Conservation (phyloP, 2,888 invertebrate species). For the Achlya flavicornis region DNA sequence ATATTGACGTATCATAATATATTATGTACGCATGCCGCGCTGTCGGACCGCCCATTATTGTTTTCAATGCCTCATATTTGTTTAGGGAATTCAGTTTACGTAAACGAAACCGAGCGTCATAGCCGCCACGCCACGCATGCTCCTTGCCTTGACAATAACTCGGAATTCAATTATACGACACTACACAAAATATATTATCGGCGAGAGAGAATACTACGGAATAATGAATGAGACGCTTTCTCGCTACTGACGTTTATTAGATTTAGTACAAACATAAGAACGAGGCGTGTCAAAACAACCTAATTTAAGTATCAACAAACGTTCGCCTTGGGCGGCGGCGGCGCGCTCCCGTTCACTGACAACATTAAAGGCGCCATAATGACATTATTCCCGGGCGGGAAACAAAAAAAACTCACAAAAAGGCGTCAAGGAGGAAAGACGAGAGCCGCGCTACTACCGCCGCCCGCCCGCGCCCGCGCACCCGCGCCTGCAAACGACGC, state of each 20-base stretch:
- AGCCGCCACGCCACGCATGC: slow-evolving; percentile 15
- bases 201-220: slow-evolving; percentile 46
- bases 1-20: slow-evolving; percentile 67
- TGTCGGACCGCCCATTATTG: slow-evolving; percentile 40
- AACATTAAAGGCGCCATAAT: slow-evolving; percentile 84
- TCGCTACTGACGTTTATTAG: slow-evolving; percentile 78
- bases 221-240: slow-evolving; percentile 72
- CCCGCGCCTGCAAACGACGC: slow-evolving; percentile 52
- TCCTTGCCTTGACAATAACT: slow-evolving; percentile 32
- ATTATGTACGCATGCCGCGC: slow-evolving; percentile 66
- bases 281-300: slow-evolving; percentile 83
- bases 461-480: slow-evolving; percentile 39
- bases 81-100: slow-evolving; percentile 47
- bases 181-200: slow-evolving; percentile 49
- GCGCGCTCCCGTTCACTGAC: slow-evolving; percentile 75
- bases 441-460: slow-evolving; percentile 43
- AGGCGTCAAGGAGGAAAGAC: slow-evolving; percentile 74
- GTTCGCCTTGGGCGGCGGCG: slow-evolving; percentile 80
- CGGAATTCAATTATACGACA: slow-evolving; percentile 42
- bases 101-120: slow-evolving; percentile 31
- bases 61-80: slow-evolving; percentile 38
- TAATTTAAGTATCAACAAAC: slow-evolving; percentile 85
- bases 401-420: slow-evolving; percentile 77
- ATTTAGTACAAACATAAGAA: slow-evolving; percentile 82
- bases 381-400: slow-evolving; percentile 81